phyloP scores from a whole-genome alignment of 2,797 vertebrate genomes.

The Atherinosoma microstoma region DNA sequence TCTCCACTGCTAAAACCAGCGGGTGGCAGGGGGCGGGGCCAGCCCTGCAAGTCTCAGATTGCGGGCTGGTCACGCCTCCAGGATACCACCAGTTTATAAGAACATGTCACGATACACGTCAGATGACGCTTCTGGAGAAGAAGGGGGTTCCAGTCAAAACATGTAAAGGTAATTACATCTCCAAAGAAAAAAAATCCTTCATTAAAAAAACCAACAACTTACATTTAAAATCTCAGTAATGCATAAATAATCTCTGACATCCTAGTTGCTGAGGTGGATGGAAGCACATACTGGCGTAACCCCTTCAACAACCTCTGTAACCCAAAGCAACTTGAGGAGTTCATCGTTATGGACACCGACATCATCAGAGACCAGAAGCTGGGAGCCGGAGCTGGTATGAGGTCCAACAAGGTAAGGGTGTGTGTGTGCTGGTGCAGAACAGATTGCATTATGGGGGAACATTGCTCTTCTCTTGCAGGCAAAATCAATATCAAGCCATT shows the following conservation, averaged over 20 bases:
- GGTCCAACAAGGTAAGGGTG: slow-evolving; percentile 89
- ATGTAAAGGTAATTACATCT: too few species aligned
- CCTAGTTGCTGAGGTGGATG: slow-evolving; percentile 94
- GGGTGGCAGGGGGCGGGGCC: too few species aligned
- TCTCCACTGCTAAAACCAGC: too few species aligned
- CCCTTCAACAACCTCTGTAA: slow-evolving; percentile 93
- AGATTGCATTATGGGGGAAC: slow-evolving; percentile 57
- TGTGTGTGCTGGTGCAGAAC: slow-evolving; percentile 43
- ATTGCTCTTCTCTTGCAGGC: slow-evolving; percentile 53
- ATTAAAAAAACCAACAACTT: neutral
- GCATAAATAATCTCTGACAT: slow-evolving; percentile 11
- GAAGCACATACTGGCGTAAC: slow-evolving; percentile 92
- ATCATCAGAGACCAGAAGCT: slow-evolving; percentile 86
- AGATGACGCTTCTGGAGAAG: too few species aligned
- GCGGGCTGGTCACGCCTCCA: too few species aligned
- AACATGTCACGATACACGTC: too few species aligned
- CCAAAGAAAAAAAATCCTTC: too few species aligned
- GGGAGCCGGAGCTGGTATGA: slow-evolving; percentile 89
- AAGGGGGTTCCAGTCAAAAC: too few species aligned
- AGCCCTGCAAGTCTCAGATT: too few species aligned
- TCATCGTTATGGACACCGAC: slow-evolving; percentile 94
- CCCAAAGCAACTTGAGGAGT: slow-evolving; percentile 95
- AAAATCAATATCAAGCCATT: slow-evolving; percentile 70
- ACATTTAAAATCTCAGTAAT: neutral
- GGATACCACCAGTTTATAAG: too few species aligned